A percentile compares a stretch with the other conserved stretches of the same genome.
Evolutionary conservation across 2,113 vertebrate genomes (phyloP).

Genomic region (Lagopus leucura): DNA sequence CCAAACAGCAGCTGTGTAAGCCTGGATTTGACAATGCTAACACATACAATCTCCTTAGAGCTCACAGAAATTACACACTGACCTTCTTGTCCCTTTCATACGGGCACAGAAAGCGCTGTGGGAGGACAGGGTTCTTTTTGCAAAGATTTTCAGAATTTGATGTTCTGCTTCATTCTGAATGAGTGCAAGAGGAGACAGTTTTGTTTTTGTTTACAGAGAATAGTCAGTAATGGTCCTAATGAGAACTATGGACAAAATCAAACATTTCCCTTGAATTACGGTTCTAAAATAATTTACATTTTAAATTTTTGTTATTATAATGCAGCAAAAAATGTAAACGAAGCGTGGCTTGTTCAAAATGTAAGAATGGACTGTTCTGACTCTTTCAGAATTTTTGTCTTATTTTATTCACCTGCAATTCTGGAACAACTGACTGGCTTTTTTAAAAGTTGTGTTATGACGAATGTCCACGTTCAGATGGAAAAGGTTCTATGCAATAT

Average conservation of each 20-base stretch:
- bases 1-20: constrained; percentile 28
- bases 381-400: neutral
- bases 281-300: neutral
- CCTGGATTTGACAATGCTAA: constrained; percentile 24
- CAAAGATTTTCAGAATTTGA: neutral
- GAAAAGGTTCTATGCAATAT: neutral
- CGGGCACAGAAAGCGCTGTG: neutral
- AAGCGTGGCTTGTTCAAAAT: neutral
- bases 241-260: neutral
- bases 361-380: neutral
- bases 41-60: neutral
- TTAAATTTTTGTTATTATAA: neutral
- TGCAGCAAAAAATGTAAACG: neutral
- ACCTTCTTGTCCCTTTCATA: neutral
- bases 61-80: neutral
- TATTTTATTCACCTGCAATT: neutral
- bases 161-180: neutral
- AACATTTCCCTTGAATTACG: neutral
- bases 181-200: neutral
- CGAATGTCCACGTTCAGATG: neutral
- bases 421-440: neutral
- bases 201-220: neutral
- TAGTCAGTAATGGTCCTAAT: too few species aligned
- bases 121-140: neutral
- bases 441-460: neutral